Base-by-base conservation (phyloP, 2,888 invertebrate genomes). In the Gibbula magus region DNA sequence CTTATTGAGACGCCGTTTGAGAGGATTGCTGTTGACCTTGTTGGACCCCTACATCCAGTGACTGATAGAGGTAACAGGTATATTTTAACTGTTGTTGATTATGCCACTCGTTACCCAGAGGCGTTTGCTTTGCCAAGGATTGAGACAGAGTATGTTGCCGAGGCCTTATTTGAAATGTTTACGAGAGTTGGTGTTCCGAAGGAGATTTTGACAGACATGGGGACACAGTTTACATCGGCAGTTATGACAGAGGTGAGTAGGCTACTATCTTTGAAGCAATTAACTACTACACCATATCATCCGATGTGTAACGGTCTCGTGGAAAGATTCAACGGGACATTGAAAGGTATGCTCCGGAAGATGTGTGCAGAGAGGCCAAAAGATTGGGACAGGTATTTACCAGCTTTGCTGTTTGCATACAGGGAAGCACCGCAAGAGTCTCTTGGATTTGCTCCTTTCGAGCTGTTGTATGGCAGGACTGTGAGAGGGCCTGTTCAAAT, bases 221-320 rank as follows among this genome's bases (percentile, higher is more conserved):
- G 56, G 8, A 20, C 56, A 13, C 56, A 56, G 20, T 56, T 56
- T 20, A 56, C 56, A 2, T 56, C 56, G 4, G 2, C n/a, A 8
- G 20, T 56, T 16, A 56, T 56, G 20, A 56, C 4, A 2, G 56
- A 56, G 1, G 56, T 56, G 20, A 56, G 39, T n/a, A 29, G n/a
- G 13, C 32, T 79, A 35, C n/a, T 79, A 18, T 66, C 74, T 82
- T 82, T 56, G 20, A 56, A 56, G n/a, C 56, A 56, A 25, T 1
- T 56, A 1, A 56, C 56, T 10, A 56, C 56, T 13, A 56, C 56
- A 1, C 56, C 56, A 1, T 56, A 16, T 10, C 1, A 5, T 8
- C n/a, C 56, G 4, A 16, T 1, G 4, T 54, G 54, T 10, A 54
- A 54, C 54, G 22, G 54, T 5, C 13, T 54, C 4, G 54, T n/a